Percentiles rank a stretch among this genome's conserved stretches.
These are phyloP conservation scores for Cotesia chilonis DNA, from an alignment of 1,140 invertebrate species.

Conservation along the genomic window DNA sequence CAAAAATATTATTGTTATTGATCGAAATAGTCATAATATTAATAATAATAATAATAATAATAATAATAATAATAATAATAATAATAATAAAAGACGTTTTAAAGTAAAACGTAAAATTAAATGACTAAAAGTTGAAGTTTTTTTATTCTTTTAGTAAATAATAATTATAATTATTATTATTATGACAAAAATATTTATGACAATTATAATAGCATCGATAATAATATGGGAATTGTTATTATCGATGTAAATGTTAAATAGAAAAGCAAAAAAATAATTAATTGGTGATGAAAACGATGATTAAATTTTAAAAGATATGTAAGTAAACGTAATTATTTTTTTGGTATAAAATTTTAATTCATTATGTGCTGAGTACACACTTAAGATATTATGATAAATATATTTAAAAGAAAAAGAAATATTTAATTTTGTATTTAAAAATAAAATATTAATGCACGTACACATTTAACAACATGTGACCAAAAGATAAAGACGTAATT, in stretches of 20 bases:
- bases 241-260: too few species aligned
- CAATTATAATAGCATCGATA: too few species aligned
- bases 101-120: conserved; percentile 1
- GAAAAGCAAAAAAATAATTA: too few species aligned
- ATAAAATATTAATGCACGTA: background rate
- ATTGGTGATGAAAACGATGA: too few species aligned
- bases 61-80: conserved; percentile 15
- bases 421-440: background rate
- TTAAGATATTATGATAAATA: background rate
- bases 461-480: background rate
- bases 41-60: conserved; percentile 9
- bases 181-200: too few species aligned
- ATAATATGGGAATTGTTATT: too few species aligned
- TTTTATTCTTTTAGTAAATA: too few species aligned
- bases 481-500: background rate
- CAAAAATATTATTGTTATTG: conserved; percentile 1
- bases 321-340: background rate
- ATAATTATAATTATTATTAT: too few species aligned
- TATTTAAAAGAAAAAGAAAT: conserved; percentile 5
- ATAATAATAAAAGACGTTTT: conserved; percentile 11
- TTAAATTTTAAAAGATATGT: background rate
- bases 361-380: background rate
- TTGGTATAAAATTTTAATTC: background rate
- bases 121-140: background rate
- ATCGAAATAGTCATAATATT: conserved; percentile 5